Percentiles rank a stretch among this genome's conserved stretches.
phyloP scores from a whole-genome alignment of 1,140 invertebrate species.

The Drosophila nasuta region DNA sequence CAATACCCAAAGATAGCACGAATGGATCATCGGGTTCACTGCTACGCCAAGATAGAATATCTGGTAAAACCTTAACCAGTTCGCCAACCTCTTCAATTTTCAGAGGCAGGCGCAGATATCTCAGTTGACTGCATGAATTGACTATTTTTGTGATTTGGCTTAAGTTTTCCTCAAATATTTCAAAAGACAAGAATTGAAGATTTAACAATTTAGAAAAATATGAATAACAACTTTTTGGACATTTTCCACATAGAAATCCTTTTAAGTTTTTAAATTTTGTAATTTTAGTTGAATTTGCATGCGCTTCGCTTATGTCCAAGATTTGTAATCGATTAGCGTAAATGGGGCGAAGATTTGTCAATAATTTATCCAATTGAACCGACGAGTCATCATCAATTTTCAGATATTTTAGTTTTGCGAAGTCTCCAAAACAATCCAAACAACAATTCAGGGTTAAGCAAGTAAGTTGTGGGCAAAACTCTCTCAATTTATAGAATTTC shows the following conservation, averaged over 20 bases:
- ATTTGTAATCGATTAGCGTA: constrained; percentile 28
- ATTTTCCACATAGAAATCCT: constrained; percentile 13
- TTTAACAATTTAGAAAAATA: background rate
- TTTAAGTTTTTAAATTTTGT: background rate
- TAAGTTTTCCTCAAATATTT: background rate
- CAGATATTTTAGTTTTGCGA: constrained; percentile 23
- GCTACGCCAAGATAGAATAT: background rate
- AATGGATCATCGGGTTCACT: background rate
- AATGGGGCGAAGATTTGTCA: background rate
- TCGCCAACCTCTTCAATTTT: background rate
- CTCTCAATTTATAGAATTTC: background rate
- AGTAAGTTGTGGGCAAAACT: constrained; percentile 9
- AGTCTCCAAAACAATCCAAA: background rate
- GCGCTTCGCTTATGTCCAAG: constrained; percentile 15
- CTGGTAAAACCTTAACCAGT: background rate
- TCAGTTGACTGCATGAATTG: background rate
- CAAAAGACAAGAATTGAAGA: constrained; percentile 16
- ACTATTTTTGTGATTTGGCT: background rate
- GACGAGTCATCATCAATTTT: background rate
- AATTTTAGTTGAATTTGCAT: constrained; percentile 4
- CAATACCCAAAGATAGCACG: background rate
- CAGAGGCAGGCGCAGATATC: constrained; percentile 14
- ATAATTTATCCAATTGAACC: background rate
- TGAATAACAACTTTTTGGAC: background rate
- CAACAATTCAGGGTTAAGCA: constrained; percentile 6